These are phyloP conservation scores for Sweltsa coloradensis DNA, from an alignment of 1,140 invertebrate genomes.

Conservation along the genomic window DNA sequence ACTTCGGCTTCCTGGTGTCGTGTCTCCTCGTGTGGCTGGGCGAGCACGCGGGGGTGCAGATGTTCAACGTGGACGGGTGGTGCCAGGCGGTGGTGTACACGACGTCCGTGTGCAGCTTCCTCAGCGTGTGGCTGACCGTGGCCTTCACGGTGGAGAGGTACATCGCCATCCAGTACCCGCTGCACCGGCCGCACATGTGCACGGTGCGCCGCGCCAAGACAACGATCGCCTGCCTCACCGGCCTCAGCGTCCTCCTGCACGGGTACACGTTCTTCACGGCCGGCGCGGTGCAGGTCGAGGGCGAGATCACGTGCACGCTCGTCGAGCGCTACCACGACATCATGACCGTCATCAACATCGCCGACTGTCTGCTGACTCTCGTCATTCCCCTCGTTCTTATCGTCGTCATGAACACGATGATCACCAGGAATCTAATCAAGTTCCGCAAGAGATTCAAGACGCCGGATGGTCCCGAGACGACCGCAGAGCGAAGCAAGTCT, in stretches of 20 bases:
- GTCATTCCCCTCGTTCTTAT: slow-evolving; percentile 39
- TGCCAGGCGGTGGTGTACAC: slow-evolving; percentile 44
- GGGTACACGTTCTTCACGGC: slow-evolving; percentile 38
- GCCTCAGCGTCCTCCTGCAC: slow-evolving; percentile 33
- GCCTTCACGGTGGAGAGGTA: slow-evolving; percentile 52
- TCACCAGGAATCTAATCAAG: slow-evolving; percentile 34
- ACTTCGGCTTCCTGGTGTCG: slow-evolving; percentile 38
- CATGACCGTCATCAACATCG: slow-evolving; percentile 38
- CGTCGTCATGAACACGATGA: slow-evolving; percentile 44
- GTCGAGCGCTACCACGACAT: slow-evolving; percentile 30
- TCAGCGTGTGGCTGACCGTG: slow-evolving; percentile 47
- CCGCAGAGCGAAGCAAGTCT: slow-evolving; percentile 19
- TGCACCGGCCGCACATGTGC: slow-evolving; percentile 45
- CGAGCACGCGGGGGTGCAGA: slow-evolving; percentile 30
- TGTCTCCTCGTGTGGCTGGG: slow-evolving; percentile 41
- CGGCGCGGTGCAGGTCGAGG: slow-evolving; percentile 27
- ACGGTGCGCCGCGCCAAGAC: slow-evolving; percentile 43
- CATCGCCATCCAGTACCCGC: slow-evolving; percentile 50
- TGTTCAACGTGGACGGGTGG: slow-evolving; percentile 39
- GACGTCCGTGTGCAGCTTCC: slow-evolving; percentile 40
- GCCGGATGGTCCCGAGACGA: slow-evolving; percentile 20
- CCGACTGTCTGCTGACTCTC: slow-evolving; percentile 42
- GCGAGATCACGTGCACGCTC: slow-evolving; percentile 32
- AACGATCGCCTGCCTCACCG: slow-evolving; percentile 33
- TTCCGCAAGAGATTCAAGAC: slow-evolving; percentile 31